Evolutionary conservation across 1,140 invertebrate genomes (phyloP).

Genomic region (Rhagoletis zephyria): DNA sequence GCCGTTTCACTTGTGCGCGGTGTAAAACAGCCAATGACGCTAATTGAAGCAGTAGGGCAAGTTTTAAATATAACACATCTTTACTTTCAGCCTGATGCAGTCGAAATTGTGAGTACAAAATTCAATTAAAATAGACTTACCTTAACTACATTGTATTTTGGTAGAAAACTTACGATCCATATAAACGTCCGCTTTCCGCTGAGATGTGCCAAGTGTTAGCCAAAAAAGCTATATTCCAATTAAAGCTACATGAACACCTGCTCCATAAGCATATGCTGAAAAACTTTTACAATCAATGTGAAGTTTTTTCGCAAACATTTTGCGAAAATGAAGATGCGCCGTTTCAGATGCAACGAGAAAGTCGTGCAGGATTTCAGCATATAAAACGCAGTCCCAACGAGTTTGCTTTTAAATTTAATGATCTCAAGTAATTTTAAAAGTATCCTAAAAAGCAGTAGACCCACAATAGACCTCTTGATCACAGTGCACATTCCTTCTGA

Average conservation of each 20-base stretch:
- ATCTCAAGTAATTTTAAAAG: neutral
- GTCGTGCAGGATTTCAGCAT: slow-evolving; percentile 39
- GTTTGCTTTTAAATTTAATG: slow-evolving; percentile 37
- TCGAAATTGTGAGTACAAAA: neutral
- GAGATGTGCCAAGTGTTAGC: slow-evolving; percentile 19
- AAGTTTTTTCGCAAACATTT: slow-evolving; percentile 54
- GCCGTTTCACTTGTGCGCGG: slow-evolving; percentile 6
- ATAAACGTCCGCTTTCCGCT: slow-evolving; percentile 7
- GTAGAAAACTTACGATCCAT: neutral
- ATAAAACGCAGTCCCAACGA: slow-evolving; percentile 52
- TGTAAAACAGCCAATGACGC: neutral
- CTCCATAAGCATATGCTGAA: slow-evolving; percentile 56
- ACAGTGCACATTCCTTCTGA: no score
- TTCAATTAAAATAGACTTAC: neutral
- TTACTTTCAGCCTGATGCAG: slow-evolving; percentile 53
- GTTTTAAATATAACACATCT: slow-evolving; percentile 36
- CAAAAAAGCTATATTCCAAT: slow-evolving; percentile 54
- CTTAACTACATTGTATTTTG: neutral
- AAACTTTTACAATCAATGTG: slow-evolving; percentile 55
- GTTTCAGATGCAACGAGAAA: slow-evolving; percentile 48
- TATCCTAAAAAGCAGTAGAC: no score
- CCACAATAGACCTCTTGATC: no score
- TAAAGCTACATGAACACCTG: slow-evolving; percentile 57
- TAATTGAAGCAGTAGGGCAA: slow-evolving; percentile 44
- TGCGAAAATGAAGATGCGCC: slow-evolving; percentile 50